Base-by-base conservation (phyloP, 2,888 invertebrate genomes). In the Nowickia ferox region DNA sequence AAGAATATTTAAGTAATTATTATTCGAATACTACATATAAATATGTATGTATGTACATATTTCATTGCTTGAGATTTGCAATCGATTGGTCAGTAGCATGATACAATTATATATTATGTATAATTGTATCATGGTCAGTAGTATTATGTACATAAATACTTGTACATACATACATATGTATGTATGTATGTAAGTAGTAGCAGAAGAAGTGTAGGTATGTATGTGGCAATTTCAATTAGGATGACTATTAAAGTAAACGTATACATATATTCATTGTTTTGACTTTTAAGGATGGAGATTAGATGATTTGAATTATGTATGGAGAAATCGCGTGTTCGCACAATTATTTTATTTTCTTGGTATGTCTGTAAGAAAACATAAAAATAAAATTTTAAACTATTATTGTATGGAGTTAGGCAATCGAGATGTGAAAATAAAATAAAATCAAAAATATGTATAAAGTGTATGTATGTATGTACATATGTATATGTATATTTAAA, bases 291-390 rank as follows among this genome's bases (percentile, higher is more conserved):
- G 63, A 79, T 79, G 78, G 22, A 30, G 30, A 68, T 74, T 69
- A 9, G 72, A 74, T 71, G 79, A 51, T 63, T 59, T 68, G 59
- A 59, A 38, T 66, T 75, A 57, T 81, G 44, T 61, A 19, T 81
- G 61, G 15, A 65, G 63, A 66, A 65, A 65, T 79, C 68, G n/a
- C 19, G 19, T 71, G 11, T 68, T 61, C 81, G 19, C 76, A 81
- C 72, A 77, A 55, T 68, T 81, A 85, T 74, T 81, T 68, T 55
- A 81, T 74, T 81, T 81, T 85, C 81, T 55, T 85, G 72, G 72
- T 61, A 63, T 53, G 66, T 85, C 84, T 85, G 84, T 40, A 85
- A 85, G 57, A 69, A 76, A 81, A 81, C 15, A 46, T 61, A 68
- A 81, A 75, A 81, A 80, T 30, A 84, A 66, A 74, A 75, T 42